Base-by-base conservation (phyloP, 1,140 invertebrate genomes). In the Anastatus disparis region DNA sequence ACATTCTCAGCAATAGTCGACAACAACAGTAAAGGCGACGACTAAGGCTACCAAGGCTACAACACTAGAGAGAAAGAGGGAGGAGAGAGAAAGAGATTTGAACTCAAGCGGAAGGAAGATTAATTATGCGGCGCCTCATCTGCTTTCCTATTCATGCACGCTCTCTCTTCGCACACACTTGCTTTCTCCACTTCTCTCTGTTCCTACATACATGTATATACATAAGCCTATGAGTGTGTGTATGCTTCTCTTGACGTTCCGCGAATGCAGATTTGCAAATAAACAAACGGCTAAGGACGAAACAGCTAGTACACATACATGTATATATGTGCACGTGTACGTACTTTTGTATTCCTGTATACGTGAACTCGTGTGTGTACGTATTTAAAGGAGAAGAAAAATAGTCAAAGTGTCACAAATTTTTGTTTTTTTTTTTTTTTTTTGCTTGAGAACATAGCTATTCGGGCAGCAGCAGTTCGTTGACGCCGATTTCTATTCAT, bases 71-170 rank as follows among this genome's bases (percentile, higher is more conserved):
- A n/a, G n/a, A n/a, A n/a, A n/a, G n/a, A n/a, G 26, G n/a, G 48
- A 29, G 44, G n/a, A 38, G 40, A 58, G 26, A 46, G 50, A 15
- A 8, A 26, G 6, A 27, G 7, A 29, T 17, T 12, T 44, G 29
- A 22, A 15, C 15, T 2, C 38, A 52, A 20, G 56, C 29, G 56
- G 56, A 59, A 50, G 66, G 55, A 68, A 63, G 68, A 70, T 70
- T 70, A 70, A 70, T 70, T 70, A 70, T 70, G 52, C 59, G 59
- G 40, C 50, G 68, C 67, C 48, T 70, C 67, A 70, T 70, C 67
- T 62, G 67, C 67, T 62, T 62, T 7, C 20, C 67, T 70, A 70
- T 70, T 70, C 67, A 70, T 62, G 27, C 35, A 24, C 53, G 29
- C 20, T 53, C 29, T 13, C 24, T 44, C 22, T 31, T 8, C 24